Percentiles rank a stretch among this genome's conserved stretches.
Conservation (phyloP, 2,797 vertebrate species). For the Artibeus jamaicensis region DNA sequence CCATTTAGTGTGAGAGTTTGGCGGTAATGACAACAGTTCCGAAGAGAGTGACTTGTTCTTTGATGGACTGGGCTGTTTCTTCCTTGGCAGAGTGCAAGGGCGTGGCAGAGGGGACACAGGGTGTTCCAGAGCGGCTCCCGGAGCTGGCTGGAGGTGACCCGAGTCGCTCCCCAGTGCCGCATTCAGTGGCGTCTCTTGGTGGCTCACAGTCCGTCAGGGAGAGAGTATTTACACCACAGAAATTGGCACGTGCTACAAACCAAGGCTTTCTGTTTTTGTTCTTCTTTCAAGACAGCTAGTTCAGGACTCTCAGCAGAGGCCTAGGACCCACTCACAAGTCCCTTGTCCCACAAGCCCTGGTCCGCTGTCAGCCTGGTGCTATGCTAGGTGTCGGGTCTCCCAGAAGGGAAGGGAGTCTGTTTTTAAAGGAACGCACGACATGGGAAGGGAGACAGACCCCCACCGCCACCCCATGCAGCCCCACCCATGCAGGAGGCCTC, state of each 20-base stretch:
- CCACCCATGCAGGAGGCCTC: not conserved
- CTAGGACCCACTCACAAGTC: not conserved
- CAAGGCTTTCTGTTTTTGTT: not conserved
- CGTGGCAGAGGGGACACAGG: rapidly evolving
- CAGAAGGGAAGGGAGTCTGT: not conserved
- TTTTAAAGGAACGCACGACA: not conserved
- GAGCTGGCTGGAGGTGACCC: rapidly evolving
- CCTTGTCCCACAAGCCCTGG: not conserved
- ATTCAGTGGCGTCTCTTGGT: not conserved
- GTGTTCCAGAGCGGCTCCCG: rapidly evolving
- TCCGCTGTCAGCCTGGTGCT: not conserved
- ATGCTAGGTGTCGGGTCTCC: not conserved
- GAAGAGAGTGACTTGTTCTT: not conserved
- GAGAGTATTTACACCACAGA: not conserved
- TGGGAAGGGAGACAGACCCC: not conserved
- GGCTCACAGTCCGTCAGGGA: not conserved
- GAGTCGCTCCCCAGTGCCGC: not conserved
- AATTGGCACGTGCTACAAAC: not conserved
- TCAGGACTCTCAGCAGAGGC: not conserved
- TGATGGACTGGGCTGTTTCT: not conserved
- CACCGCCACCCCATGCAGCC: not conserved
- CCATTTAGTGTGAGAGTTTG: not conserved
- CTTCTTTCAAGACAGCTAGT: not conserved
- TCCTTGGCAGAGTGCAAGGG: not conserved
- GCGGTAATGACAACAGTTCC: not conserved